Evolutionary conservation across 2,888 invertebrate genomes (phyloP).

Genomic region (Agapetus fuscipes): DNA sequence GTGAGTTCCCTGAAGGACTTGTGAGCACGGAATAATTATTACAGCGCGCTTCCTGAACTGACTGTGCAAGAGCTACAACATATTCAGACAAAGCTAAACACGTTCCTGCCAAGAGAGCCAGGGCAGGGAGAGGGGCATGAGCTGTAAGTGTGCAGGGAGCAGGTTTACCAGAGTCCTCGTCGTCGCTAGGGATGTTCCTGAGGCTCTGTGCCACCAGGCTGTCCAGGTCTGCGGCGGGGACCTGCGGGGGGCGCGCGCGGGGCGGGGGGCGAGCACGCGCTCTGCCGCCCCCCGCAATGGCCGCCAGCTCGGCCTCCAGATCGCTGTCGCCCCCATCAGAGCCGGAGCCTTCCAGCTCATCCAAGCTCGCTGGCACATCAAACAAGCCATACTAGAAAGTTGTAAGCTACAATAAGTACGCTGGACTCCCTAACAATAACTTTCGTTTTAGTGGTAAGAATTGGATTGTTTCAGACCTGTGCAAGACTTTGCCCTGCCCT

Average conservation of each 20-base stretch:
- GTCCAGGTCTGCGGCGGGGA: conserved; percentile 54
- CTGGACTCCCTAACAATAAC: conserved; percentile 1
- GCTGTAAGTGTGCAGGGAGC: too few relatives aligned
- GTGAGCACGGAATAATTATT: too few relatives aligned
- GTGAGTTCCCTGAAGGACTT: too few relatives aligned
- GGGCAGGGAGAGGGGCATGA: too few relatives aligned
- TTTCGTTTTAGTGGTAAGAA: not conserved
- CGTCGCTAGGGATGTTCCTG: conserved; percentile 67
- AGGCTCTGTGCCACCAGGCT: conserved; percentile 70
- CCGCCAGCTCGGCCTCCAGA: conserved; percentile 78
- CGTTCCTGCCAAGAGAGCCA: too few relatives aligned
- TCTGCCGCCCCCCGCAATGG: conserved; percentile 45
- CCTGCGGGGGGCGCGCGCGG: conserved; percentile 29
- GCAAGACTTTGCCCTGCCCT: conserved; percentile 15
- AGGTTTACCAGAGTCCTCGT: conserved; percentile 55
- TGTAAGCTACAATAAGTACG: too few relatives aligned
- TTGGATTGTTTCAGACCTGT: conserved; percentile 6
- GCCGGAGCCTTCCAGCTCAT: conserved; percentile 44
- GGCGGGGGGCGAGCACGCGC: conserved; percentile 28
- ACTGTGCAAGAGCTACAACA: too few relatives aligned
- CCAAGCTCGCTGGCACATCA: conserved; percentile 56
- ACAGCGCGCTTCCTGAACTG: too few relatives aligned
- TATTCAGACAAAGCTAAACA: too few relatives aligned
- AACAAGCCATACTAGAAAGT: conserved; percentile 61
- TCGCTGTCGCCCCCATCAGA: conserved; percentile 63